Conservation (phyloP, 37 sponge, comb jelly and placozoan genomes). For the Halisarca cf. caerulea region DNA sequence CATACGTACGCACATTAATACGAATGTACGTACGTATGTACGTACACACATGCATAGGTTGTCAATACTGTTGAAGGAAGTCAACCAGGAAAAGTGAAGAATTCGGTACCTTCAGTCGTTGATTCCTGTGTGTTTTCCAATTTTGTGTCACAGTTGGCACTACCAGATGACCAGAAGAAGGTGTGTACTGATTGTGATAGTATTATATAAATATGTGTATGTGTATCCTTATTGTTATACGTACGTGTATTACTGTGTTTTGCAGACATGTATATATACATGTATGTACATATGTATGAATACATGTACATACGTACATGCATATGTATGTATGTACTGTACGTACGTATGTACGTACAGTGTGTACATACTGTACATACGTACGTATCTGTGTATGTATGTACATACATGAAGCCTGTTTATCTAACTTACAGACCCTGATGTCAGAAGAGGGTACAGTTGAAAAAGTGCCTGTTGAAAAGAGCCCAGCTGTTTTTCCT, state of each 20-base stretch:
- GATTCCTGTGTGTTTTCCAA: neutral
- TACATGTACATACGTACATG: neutral
- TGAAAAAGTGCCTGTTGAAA: neutral
- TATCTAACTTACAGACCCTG: neutral
- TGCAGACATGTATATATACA: neutral
- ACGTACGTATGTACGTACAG: neutral
- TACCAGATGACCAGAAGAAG: constrained; percentile 9
- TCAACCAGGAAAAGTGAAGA: neutral
- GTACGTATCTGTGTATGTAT: neutral
- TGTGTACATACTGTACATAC: neutral
- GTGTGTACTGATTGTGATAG: neutral
- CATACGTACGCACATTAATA: too few relatives aligned
- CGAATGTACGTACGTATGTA: too few relatives aligned
- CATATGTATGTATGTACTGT: neutral
- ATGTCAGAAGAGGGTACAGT: neutral
- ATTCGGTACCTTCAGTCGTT: neutral
- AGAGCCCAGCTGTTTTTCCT: neutral
- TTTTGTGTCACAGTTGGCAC: neutral
- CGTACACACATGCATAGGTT: neutral
- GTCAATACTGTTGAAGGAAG: neutral
- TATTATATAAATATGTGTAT: too few relatives aligned
- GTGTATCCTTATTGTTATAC: too few relatives aligned
- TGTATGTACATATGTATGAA: neutral
- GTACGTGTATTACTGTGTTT: too few relatives aligned
- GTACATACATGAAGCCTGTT: neutral